Base-by-base conservation (phyloP, 2,113 vertebrate species). In the Lamprotornis superbus region DNA sequence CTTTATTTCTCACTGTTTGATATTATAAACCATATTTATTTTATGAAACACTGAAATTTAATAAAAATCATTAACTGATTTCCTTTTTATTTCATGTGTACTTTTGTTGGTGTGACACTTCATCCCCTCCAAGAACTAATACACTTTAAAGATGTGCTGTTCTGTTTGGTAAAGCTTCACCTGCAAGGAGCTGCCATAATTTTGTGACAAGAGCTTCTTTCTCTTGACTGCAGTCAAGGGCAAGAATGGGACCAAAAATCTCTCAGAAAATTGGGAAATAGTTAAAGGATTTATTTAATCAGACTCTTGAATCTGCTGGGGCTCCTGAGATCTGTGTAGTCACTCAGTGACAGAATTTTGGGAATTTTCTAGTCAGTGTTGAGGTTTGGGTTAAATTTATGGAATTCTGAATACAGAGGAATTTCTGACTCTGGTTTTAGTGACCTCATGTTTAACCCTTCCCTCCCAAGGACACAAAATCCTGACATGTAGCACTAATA, bases 11-110 rank as follows among this genome's bases (percentile, higher is more conserved):
- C 98, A 95, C 98, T 95, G 91, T 98, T 96, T 97, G 97, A 98
- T 98, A 98, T 98, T 97, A 98, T 98, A 96, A 95, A 97, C 97
- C 98, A 96, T 98, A 98, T 98, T 98, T 99, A 98, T 98, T 99
- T 99, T 99, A 97, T 98, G 98, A 97, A 98, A 98, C 98, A 98
- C 98, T 98, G 97, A 98, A 98, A 97, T 98, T 77, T 98, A 99
- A 98, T 99, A 99, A 98, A 98, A 98, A 98, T 95, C 83, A 97
- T 95, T 85, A 96, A 93, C 96, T 88, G 87, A 95, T 93, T 97
- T 96, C 96, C 93, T 95, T 97, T 96, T 92, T 94, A 75, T 87
- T 83, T 40, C 68, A 83, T 50, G 95, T 93, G 92, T 90, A 23
- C 50, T 75, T 95, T 42, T 94, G 95, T 80, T 90, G 88, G 83